Evolutionary conservation across 2,113 vertebrate species (phyloP).

Genomic region (Pogona vitticeps): DNA sequence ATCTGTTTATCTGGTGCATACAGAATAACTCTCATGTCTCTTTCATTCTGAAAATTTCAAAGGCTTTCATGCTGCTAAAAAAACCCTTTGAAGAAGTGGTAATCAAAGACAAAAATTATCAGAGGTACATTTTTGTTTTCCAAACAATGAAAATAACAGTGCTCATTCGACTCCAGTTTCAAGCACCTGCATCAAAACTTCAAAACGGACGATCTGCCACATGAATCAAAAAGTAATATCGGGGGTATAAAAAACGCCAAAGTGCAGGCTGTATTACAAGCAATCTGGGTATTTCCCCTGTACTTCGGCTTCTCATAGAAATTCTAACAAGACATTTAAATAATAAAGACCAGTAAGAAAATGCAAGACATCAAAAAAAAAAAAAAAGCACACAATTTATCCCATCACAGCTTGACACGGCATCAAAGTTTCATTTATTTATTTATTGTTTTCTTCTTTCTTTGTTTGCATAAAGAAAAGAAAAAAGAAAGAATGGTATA

Average conservation of each 20-base stretch:
- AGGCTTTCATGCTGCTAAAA: constrained; percentile 85
- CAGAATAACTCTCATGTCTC: constrained; percentile 84
- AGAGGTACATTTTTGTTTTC: constrained; percentile 88
- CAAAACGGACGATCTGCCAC: constrained; percentile 81
- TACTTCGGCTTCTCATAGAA: constrained; percentile 75
- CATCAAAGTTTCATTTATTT: constrained; percentile 60
- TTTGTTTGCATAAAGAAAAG: constrained; percentile 69
- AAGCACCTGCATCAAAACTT: constrained; percentile 76
- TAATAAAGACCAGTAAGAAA: constrained; percentile 74
- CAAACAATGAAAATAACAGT: constrained; percentile 86
- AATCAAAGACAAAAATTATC: constrained; percentile 90
- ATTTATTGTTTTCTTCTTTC: constrained; percentile 4
- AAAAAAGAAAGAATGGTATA: constrained; percentile 43
- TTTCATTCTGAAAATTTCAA: constrained; percentile 87
- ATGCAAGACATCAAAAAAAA: constrained; percentile 74
- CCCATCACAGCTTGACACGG: constrained; percentile 71
- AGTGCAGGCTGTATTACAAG: constrained; percentile 66
- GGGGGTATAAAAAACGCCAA: constrained; percentile 72
- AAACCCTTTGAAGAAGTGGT: constrained; percentile 84
- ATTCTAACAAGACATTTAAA: constrained; percentile 78
- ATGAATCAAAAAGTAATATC: constrained; percentile 77
- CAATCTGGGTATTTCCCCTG: constrained; percentile 59
- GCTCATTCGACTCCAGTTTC: constrained; percentile 75
- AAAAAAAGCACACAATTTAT: constrained; percentile 74
- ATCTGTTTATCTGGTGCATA: constrained; percentile 85